Evolutionary conservation across 2,888 invertebrate genomes (phyloP).

Genomic region (Phortica magna): DNA sequence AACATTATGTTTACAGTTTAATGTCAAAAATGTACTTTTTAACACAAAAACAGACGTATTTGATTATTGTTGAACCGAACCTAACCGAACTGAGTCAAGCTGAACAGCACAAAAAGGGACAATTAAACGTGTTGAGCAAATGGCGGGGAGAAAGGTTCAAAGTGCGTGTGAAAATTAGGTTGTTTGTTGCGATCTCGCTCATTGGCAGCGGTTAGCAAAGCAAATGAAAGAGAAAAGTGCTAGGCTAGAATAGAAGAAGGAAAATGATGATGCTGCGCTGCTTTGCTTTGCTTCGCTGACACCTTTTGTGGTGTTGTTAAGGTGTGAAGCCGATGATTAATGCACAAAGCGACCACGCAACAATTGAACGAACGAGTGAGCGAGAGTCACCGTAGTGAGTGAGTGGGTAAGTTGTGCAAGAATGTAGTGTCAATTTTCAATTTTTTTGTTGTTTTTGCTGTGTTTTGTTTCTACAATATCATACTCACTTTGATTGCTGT

Average conservation of each 20-base stretch:
- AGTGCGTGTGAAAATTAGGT: slow-evolving; percentile 72
- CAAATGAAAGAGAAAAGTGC: too few species aligned
- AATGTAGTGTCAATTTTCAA: slow-evolving; percentile 37
- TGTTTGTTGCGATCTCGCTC: slow-evolving; percentile 50
- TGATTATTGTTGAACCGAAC: slow-evolving; percentile 49
- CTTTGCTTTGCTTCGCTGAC: slow-evolving; percentile 56
- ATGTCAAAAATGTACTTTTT: slow-evolving; percentile 75
- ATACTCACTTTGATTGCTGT: neutral
- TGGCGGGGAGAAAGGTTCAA: slow-evolving; percentile 55
- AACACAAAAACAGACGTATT: slow-evolving; percentile 62
- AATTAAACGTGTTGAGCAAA: neutral
- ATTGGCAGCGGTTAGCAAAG: too few species aligned
- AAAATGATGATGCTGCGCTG: neutral
- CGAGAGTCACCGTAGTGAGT: slow-evolving; percentile 5
- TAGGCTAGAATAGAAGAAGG: too few species aligned
- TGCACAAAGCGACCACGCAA: slow-evolving; percentile 43
- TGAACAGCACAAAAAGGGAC: neutral
- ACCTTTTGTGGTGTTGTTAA: slow-evolving; percentile 62
- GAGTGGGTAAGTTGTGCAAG: slow-evolving; percentile 29
- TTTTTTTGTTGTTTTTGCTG: slow-evolving; percentile 51
- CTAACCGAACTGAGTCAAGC: slow-evolving; percentile 34
- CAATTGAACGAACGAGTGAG: slow-evolving; percentile 39
- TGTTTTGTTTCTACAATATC: neutral
- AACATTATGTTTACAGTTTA: slow-evolving; percentile 72
- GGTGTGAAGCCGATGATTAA: slow-evolving; percentile 63